A percentile compares a stretch with the other conserved stretches of the same genome.
These are phyloP conservation scores for Gracilinanus agilis DNA, from an alignment of 2,113 vertebrate genomes.

Conservation along the genomic window DNA sequence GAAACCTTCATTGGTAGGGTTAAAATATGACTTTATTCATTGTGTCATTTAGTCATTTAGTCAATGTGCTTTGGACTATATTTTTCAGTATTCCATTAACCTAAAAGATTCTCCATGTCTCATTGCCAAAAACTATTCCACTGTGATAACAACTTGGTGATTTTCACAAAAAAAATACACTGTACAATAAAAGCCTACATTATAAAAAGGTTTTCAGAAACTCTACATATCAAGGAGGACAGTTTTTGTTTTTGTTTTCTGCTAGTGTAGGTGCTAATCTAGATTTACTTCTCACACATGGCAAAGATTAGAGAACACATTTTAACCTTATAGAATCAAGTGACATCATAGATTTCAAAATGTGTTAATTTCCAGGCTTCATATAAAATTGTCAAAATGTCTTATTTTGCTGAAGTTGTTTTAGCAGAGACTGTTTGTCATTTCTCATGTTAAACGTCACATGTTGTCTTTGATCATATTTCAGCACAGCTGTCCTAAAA, in stretches of 20 bases:
- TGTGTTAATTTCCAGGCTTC: neutral
- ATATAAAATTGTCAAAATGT: neutral
- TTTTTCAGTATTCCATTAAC: neutral
- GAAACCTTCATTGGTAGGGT: neutral
- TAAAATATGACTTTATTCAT: neutral
- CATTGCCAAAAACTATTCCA: neutral
- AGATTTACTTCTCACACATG: neutral
- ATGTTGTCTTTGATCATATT: conserved; percentile 1
- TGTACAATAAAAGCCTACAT: neutral
- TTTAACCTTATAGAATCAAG: neutral
- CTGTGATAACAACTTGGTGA: neutral
- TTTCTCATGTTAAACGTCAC: conserved; percentile 29
- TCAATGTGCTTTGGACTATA: neutral
- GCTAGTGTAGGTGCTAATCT: conserved; percentile 12
- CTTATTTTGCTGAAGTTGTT: conserved; percentile 5
- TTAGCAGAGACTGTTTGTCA: neutral
- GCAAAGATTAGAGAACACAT: neutral
- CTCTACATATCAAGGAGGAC: neutral
- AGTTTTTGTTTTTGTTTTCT: neutral
- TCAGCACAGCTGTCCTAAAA: neutral
- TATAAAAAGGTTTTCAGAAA: neutral
- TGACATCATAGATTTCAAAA: neutral
- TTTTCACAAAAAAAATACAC: neutral
- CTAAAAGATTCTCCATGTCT: neutral
- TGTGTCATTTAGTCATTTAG: neutral